Conservation (phyloP, 2,113 vertebrate genomes). For the Protomyctophum bolini region DNA sequence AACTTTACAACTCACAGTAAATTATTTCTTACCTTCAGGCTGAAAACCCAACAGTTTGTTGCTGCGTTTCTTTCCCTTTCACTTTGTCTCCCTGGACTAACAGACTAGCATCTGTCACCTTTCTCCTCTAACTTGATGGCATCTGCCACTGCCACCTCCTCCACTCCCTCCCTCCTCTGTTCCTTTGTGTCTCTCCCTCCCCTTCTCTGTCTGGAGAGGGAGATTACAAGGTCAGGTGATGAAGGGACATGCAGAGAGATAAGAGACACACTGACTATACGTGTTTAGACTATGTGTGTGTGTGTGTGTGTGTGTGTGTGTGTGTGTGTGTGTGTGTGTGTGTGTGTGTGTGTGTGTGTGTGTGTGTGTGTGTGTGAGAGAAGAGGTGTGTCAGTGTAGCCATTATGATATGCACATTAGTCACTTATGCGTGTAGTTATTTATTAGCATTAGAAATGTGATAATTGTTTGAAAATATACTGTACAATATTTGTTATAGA, state of each 20-base stretch:
- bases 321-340: no score
- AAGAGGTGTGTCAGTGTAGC: background rate
- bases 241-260: conserved; percentile 33
- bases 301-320: background rate
- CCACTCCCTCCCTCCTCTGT: conserved; percentile 27
- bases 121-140: conserved; percentile 48
- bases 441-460: no score
- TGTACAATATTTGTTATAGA: no score
- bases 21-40: conserved; percentile 52
- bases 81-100: conserved; percentile 14
- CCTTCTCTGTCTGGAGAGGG: conserved; percentile 28
- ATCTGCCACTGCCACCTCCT: conserved; percentile 19
- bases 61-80: conserved; percentile 20
- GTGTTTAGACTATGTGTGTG: background rate
- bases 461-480: no score
- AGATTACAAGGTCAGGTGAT: conserved; percentile 38
- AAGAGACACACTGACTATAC: background rate
- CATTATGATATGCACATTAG: background rate
- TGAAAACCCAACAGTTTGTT: conserved; percentile 33
- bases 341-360: background rate
- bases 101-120: conserved; percentile 45
- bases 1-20: conserved; percentile 46
- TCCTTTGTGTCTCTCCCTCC: conserved; percentile 6
- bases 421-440: no score
- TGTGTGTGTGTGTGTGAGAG: background rate